Conservation (phyloP, 2,797 vertebrate genomes). For the Crenichthys baileyi region DNA sequence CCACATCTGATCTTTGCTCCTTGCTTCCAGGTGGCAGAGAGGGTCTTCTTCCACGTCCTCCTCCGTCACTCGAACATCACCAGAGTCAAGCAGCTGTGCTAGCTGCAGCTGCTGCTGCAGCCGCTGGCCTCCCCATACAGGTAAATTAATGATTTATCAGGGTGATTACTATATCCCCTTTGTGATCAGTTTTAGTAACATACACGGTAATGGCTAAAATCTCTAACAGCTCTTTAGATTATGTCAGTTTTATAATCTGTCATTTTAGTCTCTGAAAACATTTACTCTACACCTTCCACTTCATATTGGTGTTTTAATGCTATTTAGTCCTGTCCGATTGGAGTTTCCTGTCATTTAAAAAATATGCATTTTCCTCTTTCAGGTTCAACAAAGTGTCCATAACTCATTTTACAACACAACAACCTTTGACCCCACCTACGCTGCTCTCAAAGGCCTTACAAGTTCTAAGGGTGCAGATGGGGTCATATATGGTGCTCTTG, state of each 20-base stretch:
- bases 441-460: constrained; percentile 83
- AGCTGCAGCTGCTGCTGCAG: constrained; percentile 82
- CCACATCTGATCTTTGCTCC: constrained; percentile 2
- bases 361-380: constrained; percentile 9
- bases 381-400: constrained; percentile 85
- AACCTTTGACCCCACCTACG: constrained; percentile 82
- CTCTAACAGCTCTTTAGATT: background rate
- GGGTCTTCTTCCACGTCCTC: constrained; percentile 76
- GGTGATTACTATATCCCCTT: background rate
- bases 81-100: constrained; percentile 84
- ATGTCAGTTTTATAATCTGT: no score
- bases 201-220: background rate
- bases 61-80: constrained; percentile 81
- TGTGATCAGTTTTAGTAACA: constrained; percentile 6
- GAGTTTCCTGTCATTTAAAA: background rate
- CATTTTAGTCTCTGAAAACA: no score
- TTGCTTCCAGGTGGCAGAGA: constrained; percentile 68
- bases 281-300: rapidly evolving
- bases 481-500: constrained; percentile 82
- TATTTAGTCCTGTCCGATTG: background rate
- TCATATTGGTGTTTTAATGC: background rate
- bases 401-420: constrained; percentile 86
- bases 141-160: constrained; percentile 40
- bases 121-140: constrained; percentile 83
- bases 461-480: constrained; percentile 77